Conservation (phyloP, 2,797 vertebrate genomes). For the Thalassophryne amazonica region DNA sequence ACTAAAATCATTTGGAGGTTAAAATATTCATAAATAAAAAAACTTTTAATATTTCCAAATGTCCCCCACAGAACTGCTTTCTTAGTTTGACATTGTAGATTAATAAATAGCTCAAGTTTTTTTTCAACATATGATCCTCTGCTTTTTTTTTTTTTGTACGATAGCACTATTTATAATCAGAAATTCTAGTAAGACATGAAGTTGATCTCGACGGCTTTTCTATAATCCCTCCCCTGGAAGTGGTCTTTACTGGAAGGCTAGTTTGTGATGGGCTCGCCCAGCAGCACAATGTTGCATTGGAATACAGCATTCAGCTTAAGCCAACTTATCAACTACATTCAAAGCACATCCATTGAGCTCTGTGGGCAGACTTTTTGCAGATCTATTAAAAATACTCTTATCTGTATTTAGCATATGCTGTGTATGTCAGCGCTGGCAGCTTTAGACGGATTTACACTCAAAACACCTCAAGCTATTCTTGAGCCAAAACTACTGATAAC, state of each 20-base stretch:
- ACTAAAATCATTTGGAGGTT: background rate
- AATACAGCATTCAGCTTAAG: conserved; percentile 83
- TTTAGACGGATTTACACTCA: conserved; percentile 82
- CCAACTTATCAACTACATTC: conserved; percentile 85
- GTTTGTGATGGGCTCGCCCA: conserved; percentile 82
- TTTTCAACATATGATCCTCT: conserved; percentile 57
- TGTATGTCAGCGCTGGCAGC: conserved; percentile 80
- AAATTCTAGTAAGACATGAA: conserved; percentile 77
- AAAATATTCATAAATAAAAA: background rate
- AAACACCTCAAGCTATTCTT: conserved; percentile 82
- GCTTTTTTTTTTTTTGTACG: conserved; percentile 49
- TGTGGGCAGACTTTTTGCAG: conserved; percentile 80
- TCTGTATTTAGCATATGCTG: conserved; percentile 86
- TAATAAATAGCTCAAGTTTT: conserved; percentile 58
- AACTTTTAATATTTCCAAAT: background rate
- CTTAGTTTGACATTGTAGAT: conserved; percentile 60
- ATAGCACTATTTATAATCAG: conserved; percentile 75
- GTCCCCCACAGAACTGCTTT: background rate
- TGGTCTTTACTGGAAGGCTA: conserved; percentile 79
- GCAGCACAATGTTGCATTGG: conserved; percentile 78
- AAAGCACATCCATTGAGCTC: conserved; percentile 83
- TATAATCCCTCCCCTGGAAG: conserved; percentile 81
- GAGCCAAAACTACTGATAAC: conserved; percentile 82
- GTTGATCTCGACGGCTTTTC: conserved; percentile 81
- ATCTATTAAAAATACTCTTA: conserved; percentile 86